These are phyloP conservation scores for Spermophilus dauricus DNA, from an alignment of 2,113 vertebrate species.

Conservation along the genomic window DNA sequence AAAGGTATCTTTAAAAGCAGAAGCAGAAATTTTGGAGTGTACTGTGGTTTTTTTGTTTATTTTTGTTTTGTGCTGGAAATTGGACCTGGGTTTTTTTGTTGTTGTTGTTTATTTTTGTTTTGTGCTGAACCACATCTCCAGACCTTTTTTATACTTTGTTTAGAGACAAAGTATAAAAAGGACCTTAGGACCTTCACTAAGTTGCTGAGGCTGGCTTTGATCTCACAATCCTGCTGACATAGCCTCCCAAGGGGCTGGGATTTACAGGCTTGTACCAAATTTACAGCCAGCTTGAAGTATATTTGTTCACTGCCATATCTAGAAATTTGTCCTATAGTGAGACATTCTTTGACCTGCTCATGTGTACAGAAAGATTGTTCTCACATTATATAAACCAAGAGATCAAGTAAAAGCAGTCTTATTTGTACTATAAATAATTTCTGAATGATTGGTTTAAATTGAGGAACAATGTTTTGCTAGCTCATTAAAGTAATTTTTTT, in stretches of 20 bases:
- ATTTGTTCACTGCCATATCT: background rate
- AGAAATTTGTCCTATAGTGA: background rate
- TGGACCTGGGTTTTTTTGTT: too few relatives aligned
- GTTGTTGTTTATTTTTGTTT: too few relatives aligned
- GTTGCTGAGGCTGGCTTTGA: too few relatives aligned
- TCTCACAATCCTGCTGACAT: too few relatives aligned
- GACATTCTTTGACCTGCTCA: background rate
- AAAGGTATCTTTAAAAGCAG: background rate
- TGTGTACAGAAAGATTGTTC: background rate
- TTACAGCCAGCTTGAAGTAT: background rate
- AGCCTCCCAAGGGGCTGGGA: too few relatives aligned
- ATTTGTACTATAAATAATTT: background rate
- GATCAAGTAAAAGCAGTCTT: background rate
- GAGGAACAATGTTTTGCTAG: background rate
- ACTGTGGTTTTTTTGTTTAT: too few relatives aligned
- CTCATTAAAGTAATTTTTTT: background rate
- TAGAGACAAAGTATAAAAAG: too few relatives aligned
- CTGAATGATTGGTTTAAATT: background rate
- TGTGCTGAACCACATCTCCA: too few relatives aligned
- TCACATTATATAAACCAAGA: background rate
- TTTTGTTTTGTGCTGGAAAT: too few relatives aligned
- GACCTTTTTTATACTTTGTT: too few relatives aligned
- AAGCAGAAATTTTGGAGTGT: background rate
- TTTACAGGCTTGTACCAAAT: too few relatives aligned
- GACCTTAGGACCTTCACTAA: too few relatives aligned